phyloP scores from a whole-genome alignment of 1,140 invertebrate species.

The Drosophila miranda region DNA sequence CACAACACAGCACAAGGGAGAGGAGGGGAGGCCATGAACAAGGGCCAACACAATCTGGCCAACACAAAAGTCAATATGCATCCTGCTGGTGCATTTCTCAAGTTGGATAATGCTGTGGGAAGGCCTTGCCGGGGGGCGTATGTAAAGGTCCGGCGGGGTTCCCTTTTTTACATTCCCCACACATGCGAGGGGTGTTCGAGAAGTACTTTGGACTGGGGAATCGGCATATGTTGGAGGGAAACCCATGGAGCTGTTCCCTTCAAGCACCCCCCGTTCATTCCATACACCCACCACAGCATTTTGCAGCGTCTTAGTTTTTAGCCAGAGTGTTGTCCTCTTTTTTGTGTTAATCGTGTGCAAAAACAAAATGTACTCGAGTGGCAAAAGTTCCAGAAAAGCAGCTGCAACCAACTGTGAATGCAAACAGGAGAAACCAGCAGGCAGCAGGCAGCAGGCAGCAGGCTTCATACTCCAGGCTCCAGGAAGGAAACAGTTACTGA shows the following conservation, averaged over 20 bases:
- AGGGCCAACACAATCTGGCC: conserved; percentile 38
- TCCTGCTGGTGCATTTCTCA: conserved; percentile 35
- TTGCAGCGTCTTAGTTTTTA: conserved; percentile 51
- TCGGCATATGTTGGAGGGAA: background rate
- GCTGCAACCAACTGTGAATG: conserved; percentile 55
- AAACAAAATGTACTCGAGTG: conserved; percentile 72
- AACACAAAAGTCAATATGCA: conserved; percentile 46
- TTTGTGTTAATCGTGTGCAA: conserved; percentile 72
- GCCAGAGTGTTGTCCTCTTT: conserved; percentile 29
- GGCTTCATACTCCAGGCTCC: background rate
- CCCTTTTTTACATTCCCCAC: no score
- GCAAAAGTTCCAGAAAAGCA: conserved; percentile 52
- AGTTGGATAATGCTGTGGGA: conserved; percentile 34
- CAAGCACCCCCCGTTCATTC: no score
- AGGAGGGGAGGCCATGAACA: background rate
- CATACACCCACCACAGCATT: conserved; percentile 1
- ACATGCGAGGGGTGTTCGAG: no score
- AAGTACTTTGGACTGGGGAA: background rate
- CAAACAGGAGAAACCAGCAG: conserved; percentile 36
- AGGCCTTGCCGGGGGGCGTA: conserved; percentile 22
- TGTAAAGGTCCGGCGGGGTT: no score
- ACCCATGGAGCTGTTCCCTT: background rate
- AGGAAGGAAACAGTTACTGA: conserved; percentile 21
- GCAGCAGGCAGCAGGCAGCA: no score
- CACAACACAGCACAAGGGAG: conserved; percentile 12